These are phyloP conservation scores for Drosophila quasianomalipes DNA, from an alignment of 2,888 invertebrate genomes.

Conservation along the genomic window DNA sequence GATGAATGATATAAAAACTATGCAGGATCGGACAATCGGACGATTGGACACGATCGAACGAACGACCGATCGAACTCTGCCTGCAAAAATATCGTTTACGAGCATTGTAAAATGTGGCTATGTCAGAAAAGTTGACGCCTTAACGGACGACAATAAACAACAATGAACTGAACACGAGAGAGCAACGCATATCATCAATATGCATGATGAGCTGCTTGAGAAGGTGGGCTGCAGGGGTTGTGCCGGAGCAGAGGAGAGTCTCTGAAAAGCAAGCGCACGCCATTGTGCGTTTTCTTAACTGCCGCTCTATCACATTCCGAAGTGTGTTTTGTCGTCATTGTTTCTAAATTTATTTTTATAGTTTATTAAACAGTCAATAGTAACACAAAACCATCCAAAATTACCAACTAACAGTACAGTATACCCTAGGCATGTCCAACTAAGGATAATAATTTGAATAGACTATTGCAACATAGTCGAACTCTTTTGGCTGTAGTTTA, in stretches of 20 bases:
- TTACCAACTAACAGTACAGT: conserved; percentile 17
- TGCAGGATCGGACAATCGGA: conserved; percentile 57
- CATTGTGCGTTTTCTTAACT: conserved; percentile 69
- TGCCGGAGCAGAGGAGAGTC: conserved; percentile 13
- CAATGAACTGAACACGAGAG: conserved; percentile 60
- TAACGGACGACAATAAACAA: conserved; percentile 71
- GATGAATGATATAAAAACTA: conserved; percentile 63
- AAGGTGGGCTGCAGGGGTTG: conserved; percentile 9
- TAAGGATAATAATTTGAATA: background rate
- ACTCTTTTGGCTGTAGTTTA: background rate
- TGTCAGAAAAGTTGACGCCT: conserved; percentile 70
- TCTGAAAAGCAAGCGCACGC: conserved; percentile 65
- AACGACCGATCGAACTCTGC: conserved; percentile 42
- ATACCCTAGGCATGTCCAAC: conserved; percentile 16
- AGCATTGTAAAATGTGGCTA: conserved; percentile 61
- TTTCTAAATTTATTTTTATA: conserved; percentile 79
- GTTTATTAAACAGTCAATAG: conserved; percentile 78
- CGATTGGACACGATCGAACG: conserved; percentile 20
- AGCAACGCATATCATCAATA: conserved; percentile 72
- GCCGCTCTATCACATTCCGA: conserved; percentile 75
- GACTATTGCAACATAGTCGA: background rate
- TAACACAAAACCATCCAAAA: conserved; percentile 39
- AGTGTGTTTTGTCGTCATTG: conserved; percentile 79
- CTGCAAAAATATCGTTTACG: conserved; percentile 66
- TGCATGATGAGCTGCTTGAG: conserved; percentile 70